Base-by-base conservation (phyloP, 2,113 vertebrate genomes). In the Aix galericulata region DNA sequence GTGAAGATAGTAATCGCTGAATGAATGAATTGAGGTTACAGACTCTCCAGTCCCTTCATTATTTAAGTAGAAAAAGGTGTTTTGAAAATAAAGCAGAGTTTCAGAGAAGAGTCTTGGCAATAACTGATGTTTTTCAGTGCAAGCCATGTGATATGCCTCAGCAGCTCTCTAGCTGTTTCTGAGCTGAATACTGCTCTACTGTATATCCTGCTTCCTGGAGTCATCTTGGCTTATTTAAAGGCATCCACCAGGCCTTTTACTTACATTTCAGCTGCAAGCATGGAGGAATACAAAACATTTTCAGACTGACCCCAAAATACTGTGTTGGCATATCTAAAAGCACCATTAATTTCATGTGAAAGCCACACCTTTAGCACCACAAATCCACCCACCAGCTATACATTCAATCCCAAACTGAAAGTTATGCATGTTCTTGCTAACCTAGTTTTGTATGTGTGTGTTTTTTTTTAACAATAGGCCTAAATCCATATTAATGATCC, bases 401-500 rank as follows among this genome's bases (percentile, higher is more conserved):
- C 40, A 9, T 59, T 55, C 80, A 76, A 26, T 60, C 72, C 79
- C 93, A 81, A 77, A 95, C 13, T 42, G 63, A 93, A 97, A 86
- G 85, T 95, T 97, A 77, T 75, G 83, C 59, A 36, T 81, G 88
- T 46, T 96, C 95, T 97, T 97, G 95, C 96, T 98, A 98, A 98
- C 98, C 98, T 98, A 98, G 95, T 98, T 99, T 97, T 92, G 32
- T 6, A 11, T 86, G 82, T 0, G 0, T 68, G 34, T 12, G 27
- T 75, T 82, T 84, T 91, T 82, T 91, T 90, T 95, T 89, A 98
- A 98, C 98, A 99, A 98, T 98, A 97, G 98, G 87, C 97, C 96
- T 97, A 97, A 96, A 97, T 98, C 96, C 97, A 95, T 95, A 97
- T 97, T 97, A 97, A 97, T 94, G 97, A 97, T 98, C 97, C 93